These are phyloP conservation scores for Leptosomus discolor DNA, from an alignment of 2,113 vertebrate genomes.

Conservation along the genomic window DNA sequence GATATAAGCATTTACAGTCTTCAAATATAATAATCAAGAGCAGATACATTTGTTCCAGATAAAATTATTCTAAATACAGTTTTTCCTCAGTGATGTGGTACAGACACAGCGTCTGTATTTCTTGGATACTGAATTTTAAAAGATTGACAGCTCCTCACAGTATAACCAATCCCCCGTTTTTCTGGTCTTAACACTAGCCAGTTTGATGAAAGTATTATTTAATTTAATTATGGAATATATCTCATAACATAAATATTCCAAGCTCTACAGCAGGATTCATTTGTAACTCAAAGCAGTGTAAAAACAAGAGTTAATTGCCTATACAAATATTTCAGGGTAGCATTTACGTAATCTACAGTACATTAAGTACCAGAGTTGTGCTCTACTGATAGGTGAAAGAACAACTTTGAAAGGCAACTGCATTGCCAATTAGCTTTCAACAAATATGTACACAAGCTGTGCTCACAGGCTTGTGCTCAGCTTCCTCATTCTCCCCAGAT, in stretches of 20 bases:
- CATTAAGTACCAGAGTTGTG: slow-evolving; percentile 71
- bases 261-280: slow-evolving; percentile 43
- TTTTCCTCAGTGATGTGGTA: background rate
- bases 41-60: background rate
- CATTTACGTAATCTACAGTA: slow-evolving; percentile 70
- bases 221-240: slow-evolving; percentile 22
- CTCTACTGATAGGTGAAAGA: slow-evolving; percentile 70
- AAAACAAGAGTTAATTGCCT: slow-evolving; percentile 71
- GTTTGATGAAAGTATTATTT: background rate
- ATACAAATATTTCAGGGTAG: slow-evolving; percentile 70
- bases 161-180: background rate
- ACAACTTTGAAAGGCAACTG: slow-evolving; percentile 67
- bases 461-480: slow-evolving; percentile 20
- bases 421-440: slow-evolving; percentile 71
- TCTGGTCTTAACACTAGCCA: background rate
- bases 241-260: slow-evolving; percentile 34
- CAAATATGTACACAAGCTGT: slow-evolving; percentile 75
- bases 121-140: background rate
- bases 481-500: slow-evolving; percentile 43
- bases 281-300: slow-evolving; percentile 52
- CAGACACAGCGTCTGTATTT: background rate
- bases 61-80: background rate
- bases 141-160: background rate
- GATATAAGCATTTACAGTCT: background rate
- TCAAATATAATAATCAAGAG: background rate